Evolutionary conservation across 1,140 invertebrate species (phyloP), one percentile per base, ranked within the genome.

Genomic region (Neodiprion virginianus): DNA sequence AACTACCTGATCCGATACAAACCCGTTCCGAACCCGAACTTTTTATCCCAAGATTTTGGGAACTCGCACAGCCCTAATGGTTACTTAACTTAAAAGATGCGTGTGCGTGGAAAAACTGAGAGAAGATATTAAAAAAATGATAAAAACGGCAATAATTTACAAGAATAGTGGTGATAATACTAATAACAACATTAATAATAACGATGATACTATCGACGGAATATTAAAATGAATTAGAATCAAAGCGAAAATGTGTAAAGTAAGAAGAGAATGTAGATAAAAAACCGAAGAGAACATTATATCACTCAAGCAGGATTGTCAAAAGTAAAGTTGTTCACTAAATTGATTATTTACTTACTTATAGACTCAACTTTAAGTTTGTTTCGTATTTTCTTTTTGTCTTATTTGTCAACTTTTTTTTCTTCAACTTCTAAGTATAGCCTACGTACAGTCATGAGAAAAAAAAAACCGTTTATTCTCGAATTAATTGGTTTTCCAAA

Each of bases 291-390:
- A 40, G 28, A 40, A 40, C 28, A 40, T 40, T 83, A 78, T 40
- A 80, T 78, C 79, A 78, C 80, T 79, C 67, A 75, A 77, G 76
- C 77, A 74, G 72, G 77, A 72, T 49, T 67, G 66, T 74, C 68
- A 78, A 73, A 69, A 73, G 77, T 81, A 79, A 78, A 78, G 75
- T 79, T 79, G 74, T 76, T 74, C 76, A 76, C 66, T 66, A 76
- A 75, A 72, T 69, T 61, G n/a, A 69, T 67, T 77, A 8, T 69
- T 73, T 72, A 48, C 28, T 79, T 48, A 67, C 23, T 70, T 71
- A 21, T 68, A 67, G 50, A 48, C 48, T 9, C 28, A 68, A 17
- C 17, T 17, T 65, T 71, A 14, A 53, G 47, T 48, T 61, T 61
- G 68, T 70, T 69, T 72, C 40, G 28, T 17, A 17, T 71, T 72